These are phyloP conservation scores for Aphelenchoides besseyi DNA, from an alignment of 1,140 invertebrate genomes.

Conservation along the genomic window DNA sequence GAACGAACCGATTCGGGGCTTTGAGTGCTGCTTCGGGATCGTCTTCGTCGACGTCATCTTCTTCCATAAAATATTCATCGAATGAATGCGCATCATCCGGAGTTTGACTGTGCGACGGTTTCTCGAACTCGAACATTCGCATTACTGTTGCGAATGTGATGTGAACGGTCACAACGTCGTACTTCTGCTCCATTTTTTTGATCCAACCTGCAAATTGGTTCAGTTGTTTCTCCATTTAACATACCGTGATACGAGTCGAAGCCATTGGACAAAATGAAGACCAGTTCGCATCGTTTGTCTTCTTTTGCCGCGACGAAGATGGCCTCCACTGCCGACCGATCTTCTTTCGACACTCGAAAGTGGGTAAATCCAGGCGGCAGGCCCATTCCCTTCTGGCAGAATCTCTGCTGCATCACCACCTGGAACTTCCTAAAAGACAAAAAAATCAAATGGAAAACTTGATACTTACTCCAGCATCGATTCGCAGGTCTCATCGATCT, in stretches of 20 bases:
- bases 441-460: not conserved
- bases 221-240: no score
- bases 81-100: not conserved
- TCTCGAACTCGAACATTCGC: no score
- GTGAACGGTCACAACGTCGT: not conserved
- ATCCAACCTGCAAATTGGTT: no score
- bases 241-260: not conserved
- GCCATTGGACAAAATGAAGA: not conserved
- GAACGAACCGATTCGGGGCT: not conserved
- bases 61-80: not conserved
- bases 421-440: not conserved
- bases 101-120: not conserved
- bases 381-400: not conserved
- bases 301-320: not conserved
- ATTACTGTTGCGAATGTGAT: not conserved
- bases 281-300: not conserved
- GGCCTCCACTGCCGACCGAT: not conserved
- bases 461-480: not conserved
- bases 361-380: not conserved
- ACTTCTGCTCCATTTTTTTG: not conserved
- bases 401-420: not conserved
- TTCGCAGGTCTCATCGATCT: not conserved
- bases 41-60: not conserved
- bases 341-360: not conserved
- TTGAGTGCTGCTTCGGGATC: not conserved